These are phyloP conservation scores for Myotis findleyi DNA, from an alignment of 2,797 vertebrate species.

Conservation along the genomic window DNA sequence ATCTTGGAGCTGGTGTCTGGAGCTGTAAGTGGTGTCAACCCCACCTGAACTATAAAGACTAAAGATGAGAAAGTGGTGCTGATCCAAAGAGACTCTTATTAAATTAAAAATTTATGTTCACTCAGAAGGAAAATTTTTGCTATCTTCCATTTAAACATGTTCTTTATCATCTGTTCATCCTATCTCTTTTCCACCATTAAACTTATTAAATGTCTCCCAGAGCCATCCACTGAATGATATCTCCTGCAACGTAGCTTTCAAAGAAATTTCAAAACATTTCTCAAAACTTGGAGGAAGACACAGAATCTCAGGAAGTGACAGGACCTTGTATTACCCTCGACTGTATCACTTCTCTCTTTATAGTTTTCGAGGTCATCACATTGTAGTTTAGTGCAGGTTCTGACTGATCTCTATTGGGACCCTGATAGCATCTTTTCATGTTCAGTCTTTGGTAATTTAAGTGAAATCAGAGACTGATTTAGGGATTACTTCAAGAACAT, in stretches of 20 bases:
- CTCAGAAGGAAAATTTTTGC: background rate
- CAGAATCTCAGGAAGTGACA: background rate
- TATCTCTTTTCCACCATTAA: background rate
- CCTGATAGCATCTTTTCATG: background rate
- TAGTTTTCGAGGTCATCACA: background rate
- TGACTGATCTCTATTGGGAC: background rate
- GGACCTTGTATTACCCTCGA: background rate
- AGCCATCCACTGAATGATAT: background rate
- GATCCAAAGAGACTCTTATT: background rate
- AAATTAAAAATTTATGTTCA: background rate
- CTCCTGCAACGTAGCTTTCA: background rate
- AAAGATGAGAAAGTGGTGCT: background rate
- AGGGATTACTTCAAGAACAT: background rate
- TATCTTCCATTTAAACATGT: background rate
- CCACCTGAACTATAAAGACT: background rate
- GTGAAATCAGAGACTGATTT: background rate
- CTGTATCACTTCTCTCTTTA: background rate
- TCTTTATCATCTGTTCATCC: background rate
- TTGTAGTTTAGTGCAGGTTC: background rate
- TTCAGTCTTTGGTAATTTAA: background rate
- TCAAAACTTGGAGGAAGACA: background rate
- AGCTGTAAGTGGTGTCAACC: background rate
- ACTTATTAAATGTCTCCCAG: background rate
- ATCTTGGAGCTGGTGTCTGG: background rate
- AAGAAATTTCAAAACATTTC: background rate